Conservation (phyloP, 2,888 invertebrate species). For the Rhimphoctona megacephalus region DNA sequence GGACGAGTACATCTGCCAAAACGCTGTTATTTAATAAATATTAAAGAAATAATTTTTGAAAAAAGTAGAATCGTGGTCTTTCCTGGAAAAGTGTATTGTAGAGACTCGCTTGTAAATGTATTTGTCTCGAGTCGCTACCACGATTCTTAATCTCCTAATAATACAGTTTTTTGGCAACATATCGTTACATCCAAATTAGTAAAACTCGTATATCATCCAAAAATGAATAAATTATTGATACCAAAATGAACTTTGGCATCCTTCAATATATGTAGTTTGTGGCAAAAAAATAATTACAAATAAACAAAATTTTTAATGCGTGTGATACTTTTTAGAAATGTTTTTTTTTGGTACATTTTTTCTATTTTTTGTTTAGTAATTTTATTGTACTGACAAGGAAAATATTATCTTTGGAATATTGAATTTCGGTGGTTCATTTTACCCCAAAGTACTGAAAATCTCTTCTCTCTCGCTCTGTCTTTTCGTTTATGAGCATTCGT, state of each 20-base stretch:
- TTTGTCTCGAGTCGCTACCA: too few species aligned
- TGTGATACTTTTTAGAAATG: neutral
- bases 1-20: too few species aligned
- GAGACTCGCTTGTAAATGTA: too few species aligned
- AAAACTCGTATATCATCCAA: neutral
- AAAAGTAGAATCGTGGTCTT: too few species aligned
- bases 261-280: too few species aligned
- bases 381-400: neutral
- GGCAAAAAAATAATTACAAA: neutral
- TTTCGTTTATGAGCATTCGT: conserved; percentile 18
- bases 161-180: too few species aligned
- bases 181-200: too few species aligned
- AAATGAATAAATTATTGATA: neutral
- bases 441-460: conserved; percentile 9
- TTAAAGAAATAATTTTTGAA: too few species aligned
- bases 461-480: conserved; percentile 21
- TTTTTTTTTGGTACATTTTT: neutral
- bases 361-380: neutral
- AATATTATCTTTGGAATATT: neutral
- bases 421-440: conserved; percentile 1
- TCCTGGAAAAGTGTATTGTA: too few species aligned
- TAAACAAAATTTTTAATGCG: neutral
- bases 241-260: neutral
- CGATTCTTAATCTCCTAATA: too few species aligned
- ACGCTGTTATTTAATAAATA: too few species aligned